Evolutionary conservation across 2,113 vertebrate species (phyloP).

Genomic region (Limanda limanda): DNA sequence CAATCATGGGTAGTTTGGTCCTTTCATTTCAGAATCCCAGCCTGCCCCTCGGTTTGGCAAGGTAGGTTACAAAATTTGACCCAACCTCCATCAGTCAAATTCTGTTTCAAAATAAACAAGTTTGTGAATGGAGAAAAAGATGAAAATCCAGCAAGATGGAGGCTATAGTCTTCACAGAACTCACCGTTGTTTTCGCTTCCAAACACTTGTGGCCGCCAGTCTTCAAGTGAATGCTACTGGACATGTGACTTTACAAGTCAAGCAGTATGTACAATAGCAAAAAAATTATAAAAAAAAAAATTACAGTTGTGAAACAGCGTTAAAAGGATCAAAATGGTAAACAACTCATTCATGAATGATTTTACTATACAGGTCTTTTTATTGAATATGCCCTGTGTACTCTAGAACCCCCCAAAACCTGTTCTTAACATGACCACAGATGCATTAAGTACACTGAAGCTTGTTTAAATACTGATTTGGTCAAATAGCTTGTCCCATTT

Average conservation of each 20-base stretch:
- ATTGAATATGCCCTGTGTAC: conserved; percentile 69
- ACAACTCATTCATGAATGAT: conserved; percentile 62
- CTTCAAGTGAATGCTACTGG: conserved; percentile 50
- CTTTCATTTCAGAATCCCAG: conserved; percentile 55
- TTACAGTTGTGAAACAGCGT: conserved; percentile 43
- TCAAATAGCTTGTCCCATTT: conserved; percentile 30
- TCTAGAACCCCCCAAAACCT: conserved; percentile 34
- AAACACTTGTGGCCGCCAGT: conserved; percentile 5
- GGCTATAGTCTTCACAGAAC: conserved; percentile 35
- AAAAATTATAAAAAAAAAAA: conserved; percentile 2
- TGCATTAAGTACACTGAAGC: conserved; percentile 46
- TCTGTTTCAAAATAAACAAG: conserved; percentile 17
- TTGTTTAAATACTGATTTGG: conserved; percentile 60
- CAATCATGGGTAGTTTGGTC: conserved; percentile 81
- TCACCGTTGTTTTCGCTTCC: conserved; percentile 46
- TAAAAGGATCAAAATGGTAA: conserved; percentile 58
- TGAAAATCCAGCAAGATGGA: conserved; percentile 31
- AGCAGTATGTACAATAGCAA: conserved; percentile 46
- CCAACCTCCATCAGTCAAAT: conserved; percentile 39
- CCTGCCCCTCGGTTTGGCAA: conserved; percentile 59
- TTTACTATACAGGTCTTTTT: conserved; percentile 74
- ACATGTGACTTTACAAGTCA: conserved; percentile 46
- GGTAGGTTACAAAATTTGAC: conserved; percentile 78
- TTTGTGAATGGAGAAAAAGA: background rate
- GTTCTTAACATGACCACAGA: conserved; percentile 47